Evolutionary conservation across 2,113 vertebrate species (phyloP).

Genomic region (Periophthalmodon schlosseri): DNA sequence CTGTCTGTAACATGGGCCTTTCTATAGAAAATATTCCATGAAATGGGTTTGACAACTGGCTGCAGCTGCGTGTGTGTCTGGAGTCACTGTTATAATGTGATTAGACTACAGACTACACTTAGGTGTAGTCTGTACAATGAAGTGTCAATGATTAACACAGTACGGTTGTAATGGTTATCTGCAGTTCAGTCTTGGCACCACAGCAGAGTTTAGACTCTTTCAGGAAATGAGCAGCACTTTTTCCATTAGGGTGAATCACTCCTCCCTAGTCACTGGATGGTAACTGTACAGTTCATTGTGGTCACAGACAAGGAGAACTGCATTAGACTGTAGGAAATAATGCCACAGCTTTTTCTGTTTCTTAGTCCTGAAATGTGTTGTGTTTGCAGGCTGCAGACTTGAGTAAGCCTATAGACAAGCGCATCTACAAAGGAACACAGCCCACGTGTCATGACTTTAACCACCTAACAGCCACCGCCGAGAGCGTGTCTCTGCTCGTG

Average conservation of each 20-base stretch:
- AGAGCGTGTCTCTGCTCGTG: constrained; percentile 97
- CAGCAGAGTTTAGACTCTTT: constrained; percentile 3
- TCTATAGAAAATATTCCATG: not conserved
- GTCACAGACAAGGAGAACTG: not conserved
- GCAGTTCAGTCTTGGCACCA: not conserved
- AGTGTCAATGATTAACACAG: constrained; percentile 47
- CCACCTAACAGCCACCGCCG: constrained; percentile 96
- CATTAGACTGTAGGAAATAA: not conserved
- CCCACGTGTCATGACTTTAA: constrained; percentile 99
- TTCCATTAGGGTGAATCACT: not conserved
- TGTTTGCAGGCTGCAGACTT: constrained; percentile 89
- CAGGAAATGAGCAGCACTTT: not conserved
- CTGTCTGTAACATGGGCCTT: not conserved
- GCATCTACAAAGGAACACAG: constrained; percentile 99
- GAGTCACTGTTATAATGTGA: constrained; percentile 24
- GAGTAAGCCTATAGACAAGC: constrained; percentile 99
- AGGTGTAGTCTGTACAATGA: constrained; percentile 23
- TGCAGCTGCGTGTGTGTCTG: not conserved
- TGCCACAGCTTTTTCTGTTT: not conserved
- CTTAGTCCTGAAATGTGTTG: constrained; percentile 46
- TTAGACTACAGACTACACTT: too few species aligned
- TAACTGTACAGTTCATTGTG: not conserved
- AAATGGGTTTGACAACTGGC: not conserved
- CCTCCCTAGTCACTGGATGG: not conserved
- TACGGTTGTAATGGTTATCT: constrained; percentile 15